Conservation (phyloP, 1,140 invertebrate species). For the Papilio aristodemus region DNA sequence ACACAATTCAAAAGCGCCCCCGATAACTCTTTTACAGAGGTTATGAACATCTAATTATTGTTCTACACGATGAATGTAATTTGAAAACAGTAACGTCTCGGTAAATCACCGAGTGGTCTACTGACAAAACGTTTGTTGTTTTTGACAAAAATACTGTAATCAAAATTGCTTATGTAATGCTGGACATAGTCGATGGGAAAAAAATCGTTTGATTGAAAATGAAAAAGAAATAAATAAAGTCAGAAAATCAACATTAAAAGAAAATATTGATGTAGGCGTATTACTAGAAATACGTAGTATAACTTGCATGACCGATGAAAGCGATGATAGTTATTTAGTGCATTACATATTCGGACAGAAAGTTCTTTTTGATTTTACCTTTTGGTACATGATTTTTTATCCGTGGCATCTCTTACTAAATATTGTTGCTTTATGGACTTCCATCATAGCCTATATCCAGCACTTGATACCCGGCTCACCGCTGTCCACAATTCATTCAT, state of each 20-base stretch:
- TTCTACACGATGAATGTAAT: conserved; percentile 42
- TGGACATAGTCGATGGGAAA: background rate
- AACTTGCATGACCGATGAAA: too few relatives aligned
- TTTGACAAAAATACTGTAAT: background rate
- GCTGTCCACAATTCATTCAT: conserved; percentile 28
- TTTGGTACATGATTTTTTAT: too few relatives aligned
- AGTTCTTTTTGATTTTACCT: too few relatives aligned
- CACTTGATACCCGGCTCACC: conserved; percentile 18
- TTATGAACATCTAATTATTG: conserved; percentile 52
- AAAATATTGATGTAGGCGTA: too few relatives aligned
- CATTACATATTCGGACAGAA: too few relatives aligned
- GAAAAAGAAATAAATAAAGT: background rate
- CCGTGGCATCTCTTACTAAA: background rate
- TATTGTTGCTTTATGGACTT: background rate
- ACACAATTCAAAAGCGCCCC: conserved; percentile 72
- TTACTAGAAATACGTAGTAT: too few relatives aligned
- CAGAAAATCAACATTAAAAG: too few relatives aligned
- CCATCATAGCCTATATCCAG: conserved; percentile 1
- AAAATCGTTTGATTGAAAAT: background rate
- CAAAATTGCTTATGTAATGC: background rate
- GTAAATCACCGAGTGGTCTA: background rate
- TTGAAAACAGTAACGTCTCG: conserved; percentile 45
- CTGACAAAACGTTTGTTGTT: background rate
- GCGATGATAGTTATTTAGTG: too few relatives aligned
- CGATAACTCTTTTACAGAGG: conserved; percentile 57